Percentiles rank a stretch among this genome's conserved stretches.
Evolutionary conservation across 2,888 invertebrate species (phyloP).

Genomic region (Lordiphosa fenestrarum): DNA sequence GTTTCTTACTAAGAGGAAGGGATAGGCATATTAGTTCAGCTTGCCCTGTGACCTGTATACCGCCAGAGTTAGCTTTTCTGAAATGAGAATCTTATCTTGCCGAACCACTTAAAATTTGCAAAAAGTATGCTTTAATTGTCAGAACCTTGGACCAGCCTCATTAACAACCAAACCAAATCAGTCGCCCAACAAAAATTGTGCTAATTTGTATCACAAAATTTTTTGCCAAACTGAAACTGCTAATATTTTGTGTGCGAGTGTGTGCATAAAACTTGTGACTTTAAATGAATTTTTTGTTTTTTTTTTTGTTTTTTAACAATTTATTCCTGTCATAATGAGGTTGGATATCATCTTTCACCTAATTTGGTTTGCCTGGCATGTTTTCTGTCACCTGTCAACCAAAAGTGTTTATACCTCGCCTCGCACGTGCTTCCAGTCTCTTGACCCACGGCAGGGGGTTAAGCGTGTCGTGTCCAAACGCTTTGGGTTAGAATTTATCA

Average conservation of each 20-base stretch:
- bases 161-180: conserved; percentile 15
- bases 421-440: conserved; percentile 23
- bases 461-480: conserved; percentile 20
- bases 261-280: too few species aligned
- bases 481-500: conserved; percentile 32
- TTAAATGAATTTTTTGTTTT: too few species aligned
- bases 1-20: too few species aligned
- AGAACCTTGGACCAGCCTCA: conserved; percentile 30
- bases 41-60: too few species aligned
- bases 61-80: too few species aligned
- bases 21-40: too few species aligned
- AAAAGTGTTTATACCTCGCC: conserved; percentile 13
- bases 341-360: conserved; percentile 47
- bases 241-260: conserved; percentile 9
- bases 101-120: neutral
- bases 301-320: too few species aligned
- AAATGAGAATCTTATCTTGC: too few species aligned
- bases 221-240: conserved; percentile 5
- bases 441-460: conserved; percentile 47
- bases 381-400: conserved; percentile 31
- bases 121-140: conserved; percentile 14
- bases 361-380: conserved; percentile 17
- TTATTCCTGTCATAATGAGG: conserved; percentile 48
- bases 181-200: conserved; percentile 8
- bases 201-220: conserved; percentile 17